Base-by-base conservation (phyloP, 37 sponge, comb jelly and placozoan species). In the Chondrilla cf. caribensis region DNA sequence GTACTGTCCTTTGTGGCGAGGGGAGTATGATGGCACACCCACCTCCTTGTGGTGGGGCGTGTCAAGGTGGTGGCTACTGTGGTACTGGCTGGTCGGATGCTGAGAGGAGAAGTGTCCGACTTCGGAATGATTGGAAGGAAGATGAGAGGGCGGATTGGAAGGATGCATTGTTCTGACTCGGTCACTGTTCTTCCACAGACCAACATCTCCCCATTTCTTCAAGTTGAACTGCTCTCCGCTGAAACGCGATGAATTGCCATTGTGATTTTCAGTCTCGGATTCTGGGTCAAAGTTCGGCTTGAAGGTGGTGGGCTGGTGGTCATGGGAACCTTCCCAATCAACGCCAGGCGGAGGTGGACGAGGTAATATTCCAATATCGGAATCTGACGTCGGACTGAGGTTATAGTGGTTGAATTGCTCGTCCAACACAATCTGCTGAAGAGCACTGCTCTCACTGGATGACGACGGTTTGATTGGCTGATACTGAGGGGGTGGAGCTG, bases 331-430 rank as follows among this genome's bases (percentile, higher is more conserved):
- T n/a, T 73, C 38, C 76, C 76, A 73, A 25, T 38, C 41, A 36
- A 9, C 76, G 24, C 76, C 76, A 40, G 76, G 76, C 9, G 76
- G 76, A 73, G 76, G 76, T 3, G 76, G 76, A 4, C 76, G 76
- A 25, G 76, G 76, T 21, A 36, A 73, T 3, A 36, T 37, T 25
- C 17, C 24, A 19, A 73, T 8, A 73, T 73, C 76, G 38, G 76
- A 73, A 22, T 73, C 76, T 25, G 76, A 73, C 25, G 64, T 62
- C 1, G 76, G 76, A 25, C 76, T 73, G 41, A 73, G 44, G 24
- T 39, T 73, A 25, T 40, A 73, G 2, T 42, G 41, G 21, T 39
- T 24, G 41, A 73, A 15, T 14, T 70, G 39, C 7, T 37, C 72
- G 21, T 39, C 42, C 24, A 15, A 8, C 3, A 33, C 35, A 38